phyloP scores from a whole-genome alignment of 1,140 invertebrate genomes.

The Globodera rostochiensis region DNA sequence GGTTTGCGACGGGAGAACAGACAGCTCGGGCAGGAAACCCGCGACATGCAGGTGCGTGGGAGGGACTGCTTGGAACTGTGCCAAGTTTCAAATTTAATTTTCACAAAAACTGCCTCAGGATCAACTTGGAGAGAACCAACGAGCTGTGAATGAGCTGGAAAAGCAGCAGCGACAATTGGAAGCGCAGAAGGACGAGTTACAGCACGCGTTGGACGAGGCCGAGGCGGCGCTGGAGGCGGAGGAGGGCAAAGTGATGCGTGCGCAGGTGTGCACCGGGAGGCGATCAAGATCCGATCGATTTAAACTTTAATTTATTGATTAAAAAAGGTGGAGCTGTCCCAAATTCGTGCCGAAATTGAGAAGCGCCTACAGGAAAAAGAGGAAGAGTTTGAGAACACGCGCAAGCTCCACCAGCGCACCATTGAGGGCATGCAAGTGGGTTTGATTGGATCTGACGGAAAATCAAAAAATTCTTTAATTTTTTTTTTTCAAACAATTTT shows the following conservation, averaged over 20 bases:
- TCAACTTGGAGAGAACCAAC: constrained; percentile 94
- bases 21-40: constrained; percentile 66
- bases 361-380: constrained; percentile 98
- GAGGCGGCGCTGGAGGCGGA: constrained; percentile 97
- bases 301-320: neutral
- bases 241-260: constrained; percentile 93
- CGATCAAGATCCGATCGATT: neutral
- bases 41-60: constrained; percentile 66
- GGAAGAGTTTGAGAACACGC: constrained; percentile 99
- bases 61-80: neutral
- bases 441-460: too few species aligned
- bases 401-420: constrained; percentile 98
- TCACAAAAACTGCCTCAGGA: constrained; percentile 72
- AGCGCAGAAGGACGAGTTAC: constrained; percentile 98
- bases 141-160: constrained; percentile 89
- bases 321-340: constrained; percentile 84
- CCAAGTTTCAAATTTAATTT: neutral
- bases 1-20: constrained; percentile 62
- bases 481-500: constrained; percentile 71
- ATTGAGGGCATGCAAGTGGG: constrained; percentile 92
- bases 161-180: constrained; percentile 95
- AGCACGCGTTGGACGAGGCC: constrained; percentile 96
- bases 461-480: neutral
- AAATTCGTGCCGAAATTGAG: constrained; percentile 97
- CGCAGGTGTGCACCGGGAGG: constrained; percentile 77